These are phyloP conservation scores for Dicerorhinus sumatrensis DNA, from an alignment of 2,113 vertebrate species.

Conservation along the genomic window DNA sequence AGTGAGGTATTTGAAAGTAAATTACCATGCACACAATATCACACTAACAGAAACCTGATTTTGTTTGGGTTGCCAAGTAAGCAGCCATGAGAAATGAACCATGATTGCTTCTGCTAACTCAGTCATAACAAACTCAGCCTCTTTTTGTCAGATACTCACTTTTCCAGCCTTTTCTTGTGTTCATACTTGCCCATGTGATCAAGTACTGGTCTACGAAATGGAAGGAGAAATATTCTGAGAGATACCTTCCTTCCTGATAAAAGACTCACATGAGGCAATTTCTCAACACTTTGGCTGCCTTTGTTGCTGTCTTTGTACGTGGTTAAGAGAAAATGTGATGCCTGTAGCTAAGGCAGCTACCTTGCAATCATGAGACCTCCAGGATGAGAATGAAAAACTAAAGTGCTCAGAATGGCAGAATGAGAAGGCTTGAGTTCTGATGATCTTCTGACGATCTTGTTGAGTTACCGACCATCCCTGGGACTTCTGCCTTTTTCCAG, in stretches of 20 bases:
- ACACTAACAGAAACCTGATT: constrained; percentile 48
- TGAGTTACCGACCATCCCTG: neutral
- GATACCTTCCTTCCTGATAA: neutral
- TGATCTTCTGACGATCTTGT: neutral
- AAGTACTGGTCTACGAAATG: neutral
- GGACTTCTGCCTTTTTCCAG: neutral
- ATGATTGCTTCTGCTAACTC: constrained; percentile 17
- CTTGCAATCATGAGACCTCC: neutral
- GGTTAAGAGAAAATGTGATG: neutral
- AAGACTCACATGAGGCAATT: neutral
- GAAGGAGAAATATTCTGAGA: neutral
- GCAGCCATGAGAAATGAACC: constrained; percentile 21
- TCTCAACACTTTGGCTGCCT: neutral
- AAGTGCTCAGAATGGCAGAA: neutral
- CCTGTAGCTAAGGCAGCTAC: neutral
- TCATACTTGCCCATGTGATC: neutral
- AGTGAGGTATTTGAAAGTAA: constrained; percentile 59
- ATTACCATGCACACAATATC: constrained; percentile 21
- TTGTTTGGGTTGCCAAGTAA: constrained; percentile 53
- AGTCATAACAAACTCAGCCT: neutral
- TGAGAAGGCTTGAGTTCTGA: neutral
- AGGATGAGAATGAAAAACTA: neutral
- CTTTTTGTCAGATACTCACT: neutral
- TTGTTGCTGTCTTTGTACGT: constrained; percentile 20
- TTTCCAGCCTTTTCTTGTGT: neutral